phyloP scores from a whole-genome alignment of 1,140 invertebrate genomes.

The Orius laevigatus region DNA sequence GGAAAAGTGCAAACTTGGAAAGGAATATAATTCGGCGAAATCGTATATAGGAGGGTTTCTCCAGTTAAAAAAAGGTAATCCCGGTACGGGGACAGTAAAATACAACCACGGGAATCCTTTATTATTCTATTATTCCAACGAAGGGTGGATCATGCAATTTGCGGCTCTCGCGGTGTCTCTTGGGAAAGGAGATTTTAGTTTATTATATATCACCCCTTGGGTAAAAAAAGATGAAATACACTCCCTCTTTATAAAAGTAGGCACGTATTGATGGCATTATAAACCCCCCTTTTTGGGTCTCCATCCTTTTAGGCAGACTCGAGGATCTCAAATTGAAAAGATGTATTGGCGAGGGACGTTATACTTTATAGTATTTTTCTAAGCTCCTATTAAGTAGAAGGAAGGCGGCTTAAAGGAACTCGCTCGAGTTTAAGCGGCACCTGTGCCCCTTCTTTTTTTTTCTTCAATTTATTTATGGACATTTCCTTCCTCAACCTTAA shows the following conservation, averaged over 20 bases:
- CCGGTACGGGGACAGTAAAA: no score
- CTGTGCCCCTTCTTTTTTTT: not conserved
- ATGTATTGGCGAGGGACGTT: not conserved
- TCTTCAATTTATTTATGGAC: not conserved
- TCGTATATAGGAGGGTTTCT: no score
- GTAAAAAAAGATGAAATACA: not conserved
- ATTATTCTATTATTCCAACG: no score
- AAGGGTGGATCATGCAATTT: no score
- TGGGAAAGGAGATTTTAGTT: no score
- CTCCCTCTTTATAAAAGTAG: not conserved
- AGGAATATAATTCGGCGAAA: no score
- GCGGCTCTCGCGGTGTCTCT: no score
- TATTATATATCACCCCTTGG: not conserved
- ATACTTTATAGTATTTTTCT: constrained; percentile 5
- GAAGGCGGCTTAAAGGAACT: not conserved
- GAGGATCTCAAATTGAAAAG: no score
- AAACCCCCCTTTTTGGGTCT: no score
- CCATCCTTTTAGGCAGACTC: not conserved
- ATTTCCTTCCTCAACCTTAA: not conserved
- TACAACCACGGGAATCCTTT: no score
- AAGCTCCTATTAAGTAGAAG: constrained; percentile 3
- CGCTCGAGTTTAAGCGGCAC: constrained; percentile 3
- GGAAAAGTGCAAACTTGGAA: no score
- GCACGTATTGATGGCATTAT: constrained; percentile 5
- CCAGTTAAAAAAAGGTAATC: no score